Base-by-base conservation (phyloP, 1,140 invertebrate species). In the Zophobas morio region DNA sequence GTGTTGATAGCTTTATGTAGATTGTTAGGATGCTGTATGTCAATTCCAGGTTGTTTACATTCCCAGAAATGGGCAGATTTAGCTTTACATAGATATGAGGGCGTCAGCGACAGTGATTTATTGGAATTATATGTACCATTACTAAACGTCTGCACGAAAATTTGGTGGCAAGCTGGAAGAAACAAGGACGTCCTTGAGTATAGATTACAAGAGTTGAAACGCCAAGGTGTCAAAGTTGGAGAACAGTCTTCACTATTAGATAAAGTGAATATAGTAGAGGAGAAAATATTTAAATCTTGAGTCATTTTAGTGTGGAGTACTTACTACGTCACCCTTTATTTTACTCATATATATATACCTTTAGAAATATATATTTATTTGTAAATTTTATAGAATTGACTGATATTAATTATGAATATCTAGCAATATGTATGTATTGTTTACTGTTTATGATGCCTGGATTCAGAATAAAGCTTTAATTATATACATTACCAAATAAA, bases 1-100 rank as follows among this genome's bases (percentile, higher is more conserved):
- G 91, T 93, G 4, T 86, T 95, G 2, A 84, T 93, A 51, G 90
- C 91, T n/a, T 83, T 96, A 39, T 94, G 93, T 82, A 89, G 93
- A 36, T 85, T 95, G 8, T 90, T 94, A 33, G 92, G 90, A 0
- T 92, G 90, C 80, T 86, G 86, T 74, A 87, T 89, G 76, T 87
- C 87, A 6, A 83, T 84, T 20, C 86, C 89, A 3, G 88, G 87
- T 33, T 88, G 90, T 8, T 85, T 89, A 0, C 88, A 90, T 70
- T 91, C 91, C 1, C 88, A 93, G 72, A 89, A 90, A 74, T 95
- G 92, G 90, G 91, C 92, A 6, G 89, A 92, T 51, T 86, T 93
- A 37, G 93, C 93, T 0, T 82, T 95, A 2, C 88, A 88, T 80
- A 86, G 91, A 76, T 92, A 91, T 79, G 89, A 93, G 79, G 90